Conservation (phyloP, 2,888 invertebrate species). For the Molanna angustata region DNA sequence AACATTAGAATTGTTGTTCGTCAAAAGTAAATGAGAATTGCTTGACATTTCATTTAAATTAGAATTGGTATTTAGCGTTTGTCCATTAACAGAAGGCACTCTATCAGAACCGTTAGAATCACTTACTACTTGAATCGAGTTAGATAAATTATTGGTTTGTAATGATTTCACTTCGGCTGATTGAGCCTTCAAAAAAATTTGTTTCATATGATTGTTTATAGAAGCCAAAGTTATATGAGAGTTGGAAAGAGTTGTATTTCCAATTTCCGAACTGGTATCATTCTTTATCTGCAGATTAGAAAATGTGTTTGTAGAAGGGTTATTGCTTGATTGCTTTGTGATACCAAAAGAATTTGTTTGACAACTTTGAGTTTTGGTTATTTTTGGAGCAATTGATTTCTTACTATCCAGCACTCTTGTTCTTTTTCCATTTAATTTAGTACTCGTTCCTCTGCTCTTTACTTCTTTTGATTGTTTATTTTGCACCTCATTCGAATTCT, state of each 20-base stretch:
- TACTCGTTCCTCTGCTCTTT: conserved; percentile 11
- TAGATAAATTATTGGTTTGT: conserved; percentile 6
- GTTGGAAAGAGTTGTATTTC: conserved; percentile 4
- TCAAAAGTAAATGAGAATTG: background rate
- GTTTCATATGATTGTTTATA: conserved; percentile 27
- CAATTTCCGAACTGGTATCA: no score
- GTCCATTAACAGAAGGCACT: conserved; percentile 28
- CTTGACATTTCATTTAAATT: conserved; percentile 7
- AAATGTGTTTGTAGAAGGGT: no score
- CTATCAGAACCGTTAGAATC: conserved; percentile 11
- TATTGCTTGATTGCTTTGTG: no score
- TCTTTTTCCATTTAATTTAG: conserved; percentile 15
- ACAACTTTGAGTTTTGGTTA: conserved; percentile 10
- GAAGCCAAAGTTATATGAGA: conserved; percentile 4
- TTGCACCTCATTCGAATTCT: conserved; percentile 10
- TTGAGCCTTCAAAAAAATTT: conserved; percentile 23
- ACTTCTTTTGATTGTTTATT: conserved; percentile 17
- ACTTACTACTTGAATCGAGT: conserved; percentile 11
- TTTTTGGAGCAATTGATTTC: conserved; percentile 15
- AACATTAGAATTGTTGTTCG: background rate
- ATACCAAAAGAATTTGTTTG: background rate
- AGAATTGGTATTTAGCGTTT: conserved; percentile 12
- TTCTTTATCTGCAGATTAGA: no score
- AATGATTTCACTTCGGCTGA: conserved; percentile 6
- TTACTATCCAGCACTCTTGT: conserved; percentile 17